Conservation (phyloP, 2,797 vertebrate species). For the Presbytis comata region DNA sequence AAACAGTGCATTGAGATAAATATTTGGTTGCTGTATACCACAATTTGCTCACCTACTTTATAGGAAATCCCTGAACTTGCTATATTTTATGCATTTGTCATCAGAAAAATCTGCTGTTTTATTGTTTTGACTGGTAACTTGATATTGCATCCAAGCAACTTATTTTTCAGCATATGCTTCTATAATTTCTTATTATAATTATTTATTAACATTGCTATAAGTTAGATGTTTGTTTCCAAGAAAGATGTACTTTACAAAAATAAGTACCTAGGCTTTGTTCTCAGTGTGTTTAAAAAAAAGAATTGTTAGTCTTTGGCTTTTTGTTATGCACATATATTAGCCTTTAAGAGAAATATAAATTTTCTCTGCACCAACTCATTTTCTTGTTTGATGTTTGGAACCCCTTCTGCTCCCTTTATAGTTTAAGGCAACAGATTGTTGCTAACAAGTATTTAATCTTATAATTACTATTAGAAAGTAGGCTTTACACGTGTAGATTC, state of each 20-base stretch:
- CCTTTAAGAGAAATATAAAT: not conserved
- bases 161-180: not conserved
- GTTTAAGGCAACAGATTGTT: not conserved
- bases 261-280: not conserved
- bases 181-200: not conserved
- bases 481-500: not conserved
- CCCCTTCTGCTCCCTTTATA: not conserved
- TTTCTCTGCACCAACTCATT: not conserved
- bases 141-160: not conserved
- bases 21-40: not conserved
- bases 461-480: not conserved
- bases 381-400: not conserved
- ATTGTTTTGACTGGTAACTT: not conserved
- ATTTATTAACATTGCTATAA: constrained; percentile 13
- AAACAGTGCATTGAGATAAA: not conserved
- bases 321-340: not conserved
- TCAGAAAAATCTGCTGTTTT: not conserved
- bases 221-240: not conserved
- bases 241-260: constrained; percentile 30
- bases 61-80: not conserved
- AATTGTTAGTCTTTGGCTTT: not conserved
- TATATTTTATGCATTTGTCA: not conserved
- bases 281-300: not conserved
- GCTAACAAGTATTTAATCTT: not conserved
- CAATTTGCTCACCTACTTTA: not conserved